Evolutionary conservation across 2,888 invertebrate species (phyloP).

Genomic region (Pseudanteris insignis): DNA sequence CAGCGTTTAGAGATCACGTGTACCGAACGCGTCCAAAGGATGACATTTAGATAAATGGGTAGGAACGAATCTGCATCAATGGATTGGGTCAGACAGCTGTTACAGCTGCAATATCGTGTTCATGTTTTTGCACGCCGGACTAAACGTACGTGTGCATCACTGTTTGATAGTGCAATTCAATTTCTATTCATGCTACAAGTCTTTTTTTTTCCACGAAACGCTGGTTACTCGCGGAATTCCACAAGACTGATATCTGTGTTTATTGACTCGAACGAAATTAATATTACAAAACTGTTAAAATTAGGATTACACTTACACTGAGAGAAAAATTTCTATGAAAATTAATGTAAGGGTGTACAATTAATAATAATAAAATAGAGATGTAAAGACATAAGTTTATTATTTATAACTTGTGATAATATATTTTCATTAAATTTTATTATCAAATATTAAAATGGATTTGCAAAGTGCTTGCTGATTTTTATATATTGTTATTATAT

Average conservation of each 20-base stretch:
- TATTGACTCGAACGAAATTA: slow-evolving; percentile 3
- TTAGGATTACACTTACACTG: too few relatives aligned
- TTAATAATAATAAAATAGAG: too few relatives aligned
- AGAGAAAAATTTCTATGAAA: too few relatives aligned
- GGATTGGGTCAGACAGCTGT: slow-evolving; percentile 43
- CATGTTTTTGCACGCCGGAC: slow-evolving; percentile 22
- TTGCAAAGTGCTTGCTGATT: too few relatives aligned
- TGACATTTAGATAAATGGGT: slow-evolving; percentile 42
- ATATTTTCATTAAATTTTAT: too few relatives aligned
- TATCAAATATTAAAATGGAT: too few relatives aligned
- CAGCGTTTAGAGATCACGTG: slow-evolving; percentile 27
- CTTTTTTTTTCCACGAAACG: slow-evolving; percentile 8
- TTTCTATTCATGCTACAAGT: slow-evolving; percentile 4
- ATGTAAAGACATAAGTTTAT: too few relatives aligned
- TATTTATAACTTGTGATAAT: too few relatives aligned
- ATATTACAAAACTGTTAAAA: slow-evolving; percentile 2
- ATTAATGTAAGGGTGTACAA: too few relatives aligned
- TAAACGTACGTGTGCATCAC: slow-evolving; percentile 14
- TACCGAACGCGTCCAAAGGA: slow-evolving; percentile 34
- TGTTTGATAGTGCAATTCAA: slow-evolving; percentile 32
- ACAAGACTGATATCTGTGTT: slow-evolving; percentile 1
- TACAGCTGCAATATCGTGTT: slow-evolving; percentile 38
- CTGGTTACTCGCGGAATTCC: slow-evolving; percentile 10
- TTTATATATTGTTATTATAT: too few relatives aligned
- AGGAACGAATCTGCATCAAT: slow-evolving; percentile 40